Base-by-base conservation (phyloP, 2,113 vertebrate species). In the Chaenocephalus aceratus region DNA sequence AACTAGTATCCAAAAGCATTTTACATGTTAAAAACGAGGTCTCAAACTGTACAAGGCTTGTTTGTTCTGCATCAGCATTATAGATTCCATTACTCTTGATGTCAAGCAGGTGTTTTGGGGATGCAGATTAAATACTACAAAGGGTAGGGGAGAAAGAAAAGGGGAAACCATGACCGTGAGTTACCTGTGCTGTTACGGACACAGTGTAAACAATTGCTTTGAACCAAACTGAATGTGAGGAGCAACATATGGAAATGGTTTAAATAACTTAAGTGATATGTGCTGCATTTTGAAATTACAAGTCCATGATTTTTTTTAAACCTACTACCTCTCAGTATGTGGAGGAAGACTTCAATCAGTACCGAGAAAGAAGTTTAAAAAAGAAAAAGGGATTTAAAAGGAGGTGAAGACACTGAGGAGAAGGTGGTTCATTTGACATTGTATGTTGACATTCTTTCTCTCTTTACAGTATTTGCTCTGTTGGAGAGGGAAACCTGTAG, bases 201-300 rank as follows among this genome's bases (percentile, higher is more conserved):
- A 92, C 85, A 92, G 88, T 93, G 94, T 94, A 95, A 95, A 94
- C 92, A 94, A 91, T 79, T 83, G 78, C 70, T 89, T 86, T 88
- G 18, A 86, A 90, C 82, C 83, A 89, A 92, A 93, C 87, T 80
- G 77, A 92, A 90, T 84, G 81, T 80, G 86, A 87, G 82, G 83
- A 86, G 89, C 81, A 62, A 74, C 85, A 78, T 74, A 44, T 62
- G 52, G 58, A 92, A 79, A 83, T 53, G 23, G 59, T 81, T 88
- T 88, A 76, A 89, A 89, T 88, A 90, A 89, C 80, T 92, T 88
- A 89, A 82, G 73, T 92, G 93, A 89, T 93, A 91, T 90, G 92
- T 90, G 85, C 57, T 86, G 83, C 60, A 79, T 82, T 89, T 80
- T 84, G 77, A 88, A 83, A 86, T 85, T 62, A 84, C 54, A 79